A percentile compares a stretch with the other conserved stretches of the same genome.
Conservation (phyloP, 2,797 vertebrate genomes). For the Pterois miles region DNA sequence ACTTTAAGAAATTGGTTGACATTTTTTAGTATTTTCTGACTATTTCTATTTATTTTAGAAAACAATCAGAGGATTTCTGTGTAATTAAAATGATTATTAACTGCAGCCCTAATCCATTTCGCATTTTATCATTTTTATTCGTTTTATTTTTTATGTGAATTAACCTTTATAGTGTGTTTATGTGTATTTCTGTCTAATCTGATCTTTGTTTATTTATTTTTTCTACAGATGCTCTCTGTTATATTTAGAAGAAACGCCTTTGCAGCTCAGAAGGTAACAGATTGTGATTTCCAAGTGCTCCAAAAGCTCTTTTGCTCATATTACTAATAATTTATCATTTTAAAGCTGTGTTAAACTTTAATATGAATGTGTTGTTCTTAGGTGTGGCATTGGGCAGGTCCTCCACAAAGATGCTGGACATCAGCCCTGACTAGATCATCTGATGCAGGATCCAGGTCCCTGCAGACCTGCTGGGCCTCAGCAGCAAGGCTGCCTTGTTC, state of each 20-base stretch:
- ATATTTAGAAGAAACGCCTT: slow-evolving; percentile 51
- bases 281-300: neutral
- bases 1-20: neutral
- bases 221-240: slow-evolving; percentile 63
- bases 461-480: slow-evolving; percentile 19
- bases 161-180: neutral
- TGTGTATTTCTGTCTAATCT: neutral
- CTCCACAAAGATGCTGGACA: slow-evolving; percentile 48
- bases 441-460: neutral
- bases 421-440: slow-evolving; percentile 7
- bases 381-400: slow-evolving; percentile 28
- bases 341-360: neutral
- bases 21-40: neutral
- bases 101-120: neutral
- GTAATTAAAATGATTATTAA: neutral
- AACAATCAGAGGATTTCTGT: neutral
- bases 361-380: neutral
- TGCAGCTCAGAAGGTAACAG: slow-evolving; percentile 58
- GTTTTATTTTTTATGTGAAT: neutral
- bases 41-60: too few species aligned
- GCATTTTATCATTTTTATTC: neutral
- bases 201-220: neutral
- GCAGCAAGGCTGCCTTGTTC: neutral
- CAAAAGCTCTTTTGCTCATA: neutral
- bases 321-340: neutral